Percentiles rank a stretch among this genome's conserved stretches.
These are phyloP conservation scores for Cantharis rufa DNA, from an alignment of 2,888 invertebrate species.

Conservation along the genomic window DNA sequence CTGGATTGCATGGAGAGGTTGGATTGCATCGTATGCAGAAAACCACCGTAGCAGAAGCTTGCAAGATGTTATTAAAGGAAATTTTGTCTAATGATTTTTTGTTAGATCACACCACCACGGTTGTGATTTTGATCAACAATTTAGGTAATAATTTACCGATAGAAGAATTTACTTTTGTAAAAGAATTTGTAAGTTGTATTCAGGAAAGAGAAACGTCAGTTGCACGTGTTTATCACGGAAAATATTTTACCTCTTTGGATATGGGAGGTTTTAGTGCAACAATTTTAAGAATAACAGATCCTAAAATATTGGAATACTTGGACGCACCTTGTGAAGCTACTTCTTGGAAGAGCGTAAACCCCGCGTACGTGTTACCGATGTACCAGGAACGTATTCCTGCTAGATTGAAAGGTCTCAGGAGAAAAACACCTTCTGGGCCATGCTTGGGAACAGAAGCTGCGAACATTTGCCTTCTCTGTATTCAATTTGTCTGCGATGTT, in stretches of 20 bases:
- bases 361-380: neutral
- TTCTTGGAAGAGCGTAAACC: conserved; percentile 55
- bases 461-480: conserved; percentile 46
- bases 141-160: conserved; percentile 71
- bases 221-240: conserved; percentile 51
- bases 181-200: conserved; percentile 47
- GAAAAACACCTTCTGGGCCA: conserved; percentile 42
- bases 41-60: conserved; percentile 56
- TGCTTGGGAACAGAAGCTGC: conserved; percentile 41
- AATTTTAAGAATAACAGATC: conserved; percentile 61
- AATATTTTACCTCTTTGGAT: conserved; percentile 75
- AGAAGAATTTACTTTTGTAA: conserved; percentile 69
- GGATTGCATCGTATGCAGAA: conserved; percentile 58
- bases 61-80: conserved; percentile 58
- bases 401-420: conserved; percentile 1
- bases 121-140: conserved; percentile 77
- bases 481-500: conserved; percentile 58
- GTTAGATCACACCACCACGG: conserved; percentile 42
- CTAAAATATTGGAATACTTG: conserved; percentile 59
- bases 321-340: conserved; percentile 64
- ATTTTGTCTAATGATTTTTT: conserved; percentile 35
- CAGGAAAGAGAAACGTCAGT: conserved; percentile 36
- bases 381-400: conserved; percentile 3
- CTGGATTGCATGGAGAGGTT: conserved; percentile 62
- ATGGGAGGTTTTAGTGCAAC: conserved; percentile 80